These are phyloP conservation scores for Pelusios castaneus DNA, from an alignment of 2,113 vertebrate species.

Conservation along the genomic window DNA sequence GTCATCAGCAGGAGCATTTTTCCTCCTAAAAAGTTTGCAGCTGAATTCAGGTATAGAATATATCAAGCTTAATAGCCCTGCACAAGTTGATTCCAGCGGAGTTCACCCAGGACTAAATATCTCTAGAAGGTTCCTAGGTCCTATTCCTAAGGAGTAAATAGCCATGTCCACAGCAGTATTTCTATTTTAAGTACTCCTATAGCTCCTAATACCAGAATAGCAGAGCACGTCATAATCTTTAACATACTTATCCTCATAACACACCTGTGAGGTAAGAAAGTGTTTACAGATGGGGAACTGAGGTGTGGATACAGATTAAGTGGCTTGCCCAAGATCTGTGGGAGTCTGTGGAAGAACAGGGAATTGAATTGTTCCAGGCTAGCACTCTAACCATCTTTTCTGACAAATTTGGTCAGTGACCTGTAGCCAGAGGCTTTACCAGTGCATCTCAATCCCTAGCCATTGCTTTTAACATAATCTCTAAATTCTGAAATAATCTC, in stretches of 20 bases:
- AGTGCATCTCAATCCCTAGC: not conserved
- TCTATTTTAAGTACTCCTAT: not conserved
- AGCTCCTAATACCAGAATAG: not conserved
- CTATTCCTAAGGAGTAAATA: not conserved
- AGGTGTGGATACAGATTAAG: not conserved
- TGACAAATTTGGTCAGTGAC: not conserved
- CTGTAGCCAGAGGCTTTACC: not conserved
- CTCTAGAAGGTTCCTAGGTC: not conserved
- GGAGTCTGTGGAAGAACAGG: not conserved
- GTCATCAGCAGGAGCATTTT: slow-evolving; percentile 11
- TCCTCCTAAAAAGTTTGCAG: slow-evolving; percentile 19
- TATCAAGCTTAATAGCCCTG: not conserved
- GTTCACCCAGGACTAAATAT: not conserved
- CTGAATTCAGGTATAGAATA: not conserved
- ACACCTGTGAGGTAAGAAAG: not conserved
- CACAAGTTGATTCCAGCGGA: not conserved
- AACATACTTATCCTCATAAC: not conserved
- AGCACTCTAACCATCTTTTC: not conserved
- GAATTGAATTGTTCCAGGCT: not conserved
- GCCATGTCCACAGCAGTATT: not conserved
- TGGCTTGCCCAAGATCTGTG: not conserved
- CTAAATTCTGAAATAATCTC: not conserved
- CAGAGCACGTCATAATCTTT: not conserved
- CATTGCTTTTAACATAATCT: not conserved
- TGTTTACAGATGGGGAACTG: not conserved